Conservation (phyloP, 2,888 invertebrate genomes). For the Andrena trimmerana region DNA sequence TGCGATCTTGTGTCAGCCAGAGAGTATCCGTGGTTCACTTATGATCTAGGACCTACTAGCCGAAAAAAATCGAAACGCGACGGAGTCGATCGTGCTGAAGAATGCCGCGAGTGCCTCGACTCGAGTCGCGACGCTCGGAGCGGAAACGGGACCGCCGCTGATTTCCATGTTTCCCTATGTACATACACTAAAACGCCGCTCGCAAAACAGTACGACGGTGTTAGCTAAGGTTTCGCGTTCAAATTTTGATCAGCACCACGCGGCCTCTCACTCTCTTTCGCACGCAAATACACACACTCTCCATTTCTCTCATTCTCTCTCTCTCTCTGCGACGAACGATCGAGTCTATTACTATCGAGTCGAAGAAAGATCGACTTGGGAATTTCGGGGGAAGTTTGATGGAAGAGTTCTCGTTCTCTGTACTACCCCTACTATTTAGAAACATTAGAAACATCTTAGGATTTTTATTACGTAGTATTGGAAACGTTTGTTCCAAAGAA, state of each 20-base stretch:
- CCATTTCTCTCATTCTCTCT: constrained; percentile 45
- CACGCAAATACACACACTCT: constrained; percentile 59
- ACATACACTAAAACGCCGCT: constrained; percentile 61
- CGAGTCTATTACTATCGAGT: constrained; percentile 69
- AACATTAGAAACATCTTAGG: no score
- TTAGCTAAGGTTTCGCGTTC: constrained; percentile 44
- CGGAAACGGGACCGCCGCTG: constrained; percentile 29
- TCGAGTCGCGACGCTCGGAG: constrained; percentile 1
- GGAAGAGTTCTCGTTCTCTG: not conserved
- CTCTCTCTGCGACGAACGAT: constrained; percentile 76
- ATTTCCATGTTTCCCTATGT: constrained; percentile 43
- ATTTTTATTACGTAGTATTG: no score
- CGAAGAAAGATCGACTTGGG: constrained; percentile 2
- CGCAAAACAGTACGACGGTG: constrained; percentile 21
- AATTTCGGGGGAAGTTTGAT: not conserved
- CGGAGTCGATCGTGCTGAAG: constrained; percentile 17
- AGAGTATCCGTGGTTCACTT: constrained; percentile 54
- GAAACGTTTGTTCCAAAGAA: no score
- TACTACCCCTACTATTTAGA: no score
- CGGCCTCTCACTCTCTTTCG: constrained; percentile 36
- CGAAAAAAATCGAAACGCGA: constrained; percentile 36
- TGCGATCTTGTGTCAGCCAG: constrained; percentile 34
- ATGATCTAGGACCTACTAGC: constrained; percentile 44
- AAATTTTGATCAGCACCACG: constrained; percentile 33
- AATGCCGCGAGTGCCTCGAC: no score